Percentiles rank a stretch among this genome's conserved stretches.
Evolutionary conservation across 2,888 invertebrate species (phyloP).

Genomic region (Heliconius ethilla): DNA sequence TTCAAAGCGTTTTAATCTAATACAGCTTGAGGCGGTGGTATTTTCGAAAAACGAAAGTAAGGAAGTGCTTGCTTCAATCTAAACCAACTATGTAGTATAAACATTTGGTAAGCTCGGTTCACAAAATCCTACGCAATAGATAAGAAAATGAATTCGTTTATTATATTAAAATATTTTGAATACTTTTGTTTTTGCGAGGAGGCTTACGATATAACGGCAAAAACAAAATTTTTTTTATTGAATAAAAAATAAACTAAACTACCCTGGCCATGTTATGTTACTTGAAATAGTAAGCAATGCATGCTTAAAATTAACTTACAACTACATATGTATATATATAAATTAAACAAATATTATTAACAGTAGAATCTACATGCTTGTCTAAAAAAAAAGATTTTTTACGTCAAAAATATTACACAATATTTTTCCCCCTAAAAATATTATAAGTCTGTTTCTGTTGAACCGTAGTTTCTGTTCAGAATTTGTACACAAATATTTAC

Average conservation of each 20-base stretch:
- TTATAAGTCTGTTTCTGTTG: constrained; percentile 8
- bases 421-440: not conserved
- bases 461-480: not conserved
- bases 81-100: not conserved
- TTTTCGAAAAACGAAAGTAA: not conserved
- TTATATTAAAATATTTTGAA: not conserved
- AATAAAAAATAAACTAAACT: no score
- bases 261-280: not conserved
- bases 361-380: not conserved
- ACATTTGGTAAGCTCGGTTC: not conserved
- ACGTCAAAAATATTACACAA: not conserved
- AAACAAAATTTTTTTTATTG: not conserved
- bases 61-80: not conserved
- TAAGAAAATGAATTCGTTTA: not conserved
- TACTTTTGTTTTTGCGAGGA: not conserved
- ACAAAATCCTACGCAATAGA: not conserved
- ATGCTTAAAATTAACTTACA: no score
- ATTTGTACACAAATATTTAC: constrained; percentile 29
- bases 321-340: no score
- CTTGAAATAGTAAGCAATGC: not conserved
- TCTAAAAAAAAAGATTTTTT: not conserved
- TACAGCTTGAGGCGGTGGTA: not conserved
- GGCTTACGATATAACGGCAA: not conserved
- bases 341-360: no score
- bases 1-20: not conserved